These are phyloP conservation scores for Sphinx pinastri DNA, from an alignment of 2,888 invertebrate species.

Conservation along the genomic window DNA sequence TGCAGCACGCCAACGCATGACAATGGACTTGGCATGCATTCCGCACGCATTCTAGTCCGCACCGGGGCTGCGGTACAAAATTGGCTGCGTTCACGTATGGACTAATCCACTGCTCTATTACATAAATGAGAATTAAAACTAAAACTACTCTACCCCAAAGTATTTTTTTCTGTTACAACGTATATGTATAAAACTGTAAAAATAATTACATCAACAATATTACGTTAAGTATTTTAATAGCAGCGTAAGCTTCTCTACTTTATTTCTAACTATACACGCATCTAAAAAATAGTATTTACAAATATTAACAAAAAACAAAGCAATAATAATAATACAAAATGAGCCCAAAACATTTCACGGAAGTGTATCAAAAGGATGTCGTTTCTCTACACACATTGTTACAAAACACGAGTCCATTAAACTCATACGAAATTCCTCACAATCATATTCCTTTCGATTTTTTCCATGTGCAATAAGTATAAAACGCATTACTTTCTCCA, in stretches of 20 bases:
- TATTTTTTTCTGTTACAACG: no score
- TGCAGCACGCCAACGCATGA: conserved; percentile 63
- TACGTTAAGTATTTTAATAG: no score
- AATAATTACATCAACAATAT: no score
- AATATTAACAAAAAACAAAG: neutral
- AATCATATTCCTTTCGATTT: conserved; percentile 75
- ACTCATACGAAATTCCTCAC: conserved; percentile 69
- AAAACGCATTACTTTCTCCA: conserved; percentile 76
- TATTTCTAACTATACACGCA: no score
- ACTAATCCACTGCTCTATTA: conserved; percentile 18
- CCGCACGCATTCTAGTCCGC: conserved; percentile 55
- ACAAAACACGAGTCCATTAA: conserved; percentile 63
- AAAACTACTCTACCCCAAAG: neutral
- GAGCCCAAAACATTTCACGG: conserved; percentile 17
- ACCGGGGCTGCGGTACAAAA: conserved; percentile 46
- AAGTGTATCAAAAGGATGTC: conserved; percentile 38
- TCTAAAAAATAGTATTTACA: neutral
- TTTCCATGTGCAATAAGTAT: conserved; percentile 60
- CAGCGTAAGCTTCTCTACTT: no score
- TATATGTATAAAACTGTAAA: no score
- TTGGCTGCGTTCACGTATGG: conserved; percentile 47
- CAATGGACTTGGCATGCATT: conserved; percentile 75
- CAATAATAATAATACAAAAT: neutral
- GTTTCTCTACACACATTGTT: conserved; percentile 45
- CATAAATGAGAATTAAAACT: neutral